Conservation (phyloP, 2,888 invertebrate species). For the Lochmaea crataegi region DNA sequence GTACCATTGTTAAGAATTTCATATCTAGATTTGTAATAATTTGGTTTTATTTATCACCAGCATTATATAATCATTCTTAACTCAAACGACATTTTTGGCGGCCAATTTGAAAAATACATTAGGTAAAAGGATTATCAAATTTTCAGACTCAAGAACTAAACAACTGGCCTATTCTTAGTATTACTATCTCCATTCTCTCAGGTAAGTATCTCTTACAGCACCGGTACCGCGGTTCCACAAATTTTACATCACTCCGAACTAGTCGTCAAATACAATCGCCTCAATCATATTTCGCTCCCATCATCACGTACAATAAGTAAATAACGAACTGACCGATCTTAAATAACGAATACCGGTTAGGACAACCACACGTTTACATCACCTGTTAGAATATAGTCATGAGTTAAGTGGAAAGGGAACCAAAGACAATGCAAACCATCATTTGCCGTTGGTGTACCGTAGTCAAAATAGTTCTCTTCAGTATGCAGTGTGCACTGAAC, state of each 20-base stretch:
- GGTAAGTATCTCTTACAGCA: constrained; percentile 17
- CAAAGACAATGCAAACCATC: constrained; percentile 47
- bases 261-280: not conserved
- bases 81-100: too few relatives aligned
- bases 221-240: constrained; percentile 18
- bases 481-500: constrained; percentile 54
- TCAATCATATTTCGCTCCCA: too few relatives aligned
- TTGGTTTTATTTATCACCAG: too few relatives aligned
- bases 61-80: too few relatives aligned
- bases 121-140: too few relatives aligned
- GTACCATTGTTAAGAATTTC: too few relatives aligned
- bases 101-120: too few relatives aligned
- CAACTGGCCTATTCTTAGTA: constrained; percentile 8
- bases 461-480: constrained; percentile 47
- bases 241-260: not conserved
- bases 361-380: constrained; percentile 24
- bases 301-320: not conserved
- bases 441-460: constrained; percentile 47
- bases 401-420: constrained; percentile 44
- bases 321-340: not conserved
- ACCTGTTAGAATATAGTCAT: constrained; percentile 42
- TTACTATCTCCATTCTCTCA: constrained; percentile 15
- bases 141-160: not conserved
- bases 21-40: too few relatives aligned
- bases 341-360: not conserved